Base-by-base conservation (phyloP, 1,140 invertebrate genomes). In the Megathymus violae region DNA sequence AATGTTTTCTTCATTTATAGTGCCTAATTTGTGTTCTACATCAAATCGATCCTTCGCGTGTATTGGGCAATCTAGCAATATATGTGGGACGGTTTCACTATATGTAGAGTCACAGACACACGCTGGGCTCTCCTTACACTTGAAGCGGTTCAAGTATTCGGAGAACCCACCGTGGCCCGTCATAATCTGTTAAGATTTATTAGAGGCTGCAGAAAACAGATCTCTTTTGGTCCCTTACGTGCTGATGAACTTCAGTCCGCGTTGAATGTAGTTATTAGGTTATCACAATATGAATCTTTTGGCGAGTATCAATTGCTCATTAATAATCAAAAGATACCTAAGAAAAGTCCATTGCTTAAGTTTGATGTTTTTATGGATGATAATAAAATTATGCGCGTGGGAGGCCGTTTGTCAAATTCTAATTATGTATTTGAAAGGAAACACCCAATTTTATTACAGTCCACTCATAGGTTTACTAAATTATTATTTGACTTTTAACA, bases 391-490 rank as follows among this genome's bases (percentile, higher is more conserved):
- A 58, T 64, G 27, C 47, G 63, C 13, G 56, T 66, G 7, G 70
- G 67, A 6, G 67, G 71, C 41, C 36, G 67, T 14, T 40, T 73
- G 4, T 7, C 43, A 6, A 66, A 66, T 54, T 67, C 40, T 10
- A n/a, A 69, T 16, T 73, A 31, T 62, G 4, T 7, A 3, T 73
- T 41, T 48, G 36, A 64, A 11, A 72, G 69, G 17, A 68, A 65
- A 11, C 62, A 72, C 25, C 64, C 69, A n/a, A 65, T 68, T 34
- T 4, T 72, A 13, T 5, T 72, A 56, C 38, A 68, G 31, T 65
- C 46, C 46, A 62, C 19, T 41, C 59, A 72, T 61, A 15, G 41
- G 10, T 68, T 68, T 11, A 61, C 43, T 1, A 50, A 56, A 27
- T 15, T 65, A 60, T 17, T 72, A 16, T 68, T 68, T 38, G 4